Evolutionary conservation across 2,888 invertebrate species (phyloP), one percentile per base, ranked within the genome.

Genomic region (Furcula furcula): DNA sequence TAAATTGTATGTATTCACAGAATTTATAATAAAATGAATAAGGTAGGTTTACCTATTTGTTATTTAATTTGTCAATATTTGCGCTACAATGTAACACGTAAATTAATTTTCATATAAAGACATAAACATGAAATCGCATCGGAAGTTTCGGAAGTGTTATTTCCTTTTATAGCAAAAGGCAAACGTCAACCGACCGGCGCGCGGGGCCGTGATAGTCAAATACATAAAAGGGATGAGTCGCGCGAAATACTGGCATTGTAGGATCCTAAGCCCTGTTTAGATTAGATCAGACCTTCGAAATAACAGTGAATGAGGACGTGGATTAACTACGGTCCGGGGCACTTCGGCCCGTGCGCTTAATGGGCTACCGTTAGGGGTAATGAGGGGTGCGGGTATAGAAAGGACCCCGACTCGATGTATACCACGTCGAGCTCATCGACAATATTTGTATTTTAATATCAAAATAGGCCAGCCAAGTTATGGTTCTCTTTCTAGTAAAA

Each of bases 281-380:
- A 88, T 88, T 88, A 87, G 87, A 88, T 87, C 86, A 87, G 86
- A 82, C 85, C 87, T 86, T 85, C 82, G 85, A 85, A 88, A 88
- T 88, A 88, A 88, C 88, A 88, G 86, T 84, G 86, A 88, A 88
- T 86, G 86, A 88, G 87, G 86, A 86, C 85, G 82, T 85, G 88
- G 88, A 87, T 88, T 88, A 87, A 88, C 86, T 87, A 85, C 85
- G 88, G 86, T 86, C 84, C 85, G 83, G 81, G 71, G 79, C 82
- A 85, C 82, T 84, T 77, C 72, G 84, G 82, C 76, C 84, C 82
- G 81, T 81, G 83, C 81, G 81, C 82, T 81, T 85, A 87, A 87
- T 87, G 86, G 87, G 73, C 65, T 79, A 76, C 79, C 74, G 85
- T 86, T 85, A 82, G 76, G 82, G 75, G 84, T 80, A 84, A 86